Base-by-base conservation (phyloP, 2,888 invertebrate genomes). In the Rhogogaster chlorosoma region DNA sequence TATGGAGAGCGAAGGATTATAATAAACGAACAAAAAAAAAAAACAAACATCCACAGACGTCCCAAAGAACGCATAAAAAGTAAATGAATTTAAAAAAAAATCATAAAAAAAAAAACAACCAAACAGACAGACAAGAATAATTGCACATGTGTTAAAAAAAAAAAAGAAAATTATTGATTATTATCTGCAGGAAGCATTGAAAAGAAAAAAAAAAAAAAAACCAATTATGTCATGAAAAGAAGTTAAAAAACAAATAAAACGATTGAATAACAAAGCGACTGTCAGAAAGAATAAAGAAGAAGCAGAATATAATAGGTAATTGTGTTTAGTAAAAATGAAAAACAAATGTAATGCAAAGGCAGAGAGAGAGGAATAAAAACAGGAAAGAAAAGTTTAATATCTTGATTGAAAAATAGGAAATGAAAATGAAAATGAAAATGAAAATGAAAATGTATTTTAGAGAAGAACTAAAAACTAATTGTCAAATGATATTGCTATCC, bases 201-300 rank as follows among this genome's bases (percentile, higher is more conserved):
- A 10, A 4, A 77, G 42, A 12, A 42, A 78, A 22, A 45, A 36
- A 83, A 73, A 53, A 49, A 64, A 61, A 18, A 49, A 78, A 12
- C 73, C 77, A 84, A 75, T 67, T 22, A 71, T 80, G 73, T 57
- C 78, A 83, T 70, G 64, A 64, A 73, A 45, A 80, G 61, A 77
- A 53, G n/a, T n/a, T n/a, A 32, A 75, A 22, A 22, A 15, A 26
- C 1, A 42, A 42, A 10, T 38, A 38, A 38, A 10, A 38, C 29
- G 78, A 86, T 75, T 53, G 57, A 71, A n/a, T n/a, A 4, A 75
- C 36, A 75, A 15, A 86, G 85, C 64, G 70, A 71, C 78, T 84
- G 85, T 85, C 70, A 86, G 87, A 70, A 84, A 86, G 83, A 85
- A 73, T 53, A 15, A 32, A 42, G 15, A 75, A 75, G 26, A 61